Evolutionary conservation across 1,140 invertebrate genomes (phyloP).

Genomic region (Pogonus chalceus): DNA sequence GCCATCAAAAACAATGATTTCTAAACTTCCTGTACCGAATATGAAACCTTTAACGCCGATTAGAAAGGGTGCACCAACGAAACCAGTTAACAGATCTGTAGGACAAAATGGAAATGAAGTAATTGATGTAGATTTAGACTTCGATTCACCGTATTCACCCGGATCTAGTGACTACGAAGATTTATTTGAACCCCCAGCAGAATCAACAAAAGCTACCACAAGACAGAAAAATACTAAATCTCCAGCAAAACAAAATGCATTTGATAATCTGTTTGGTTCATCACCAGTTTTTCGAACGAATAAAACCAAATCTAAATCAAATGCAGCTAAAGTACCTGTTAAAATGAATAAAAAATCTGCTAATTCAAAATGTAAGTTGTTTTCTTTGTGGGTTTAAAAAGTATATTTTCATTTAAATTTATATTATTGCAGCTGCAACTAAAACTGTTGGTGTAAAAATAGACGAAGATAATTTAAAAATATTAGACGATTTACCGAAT

Average conservation of each 20-base stretch:
- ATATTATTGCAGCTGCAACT: conserved; percentile 31
- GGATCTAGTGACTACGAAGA: conserved; percentile 76
- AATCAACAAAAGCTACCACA: conserved; percentile 21
- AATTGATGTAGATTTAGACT: conserved; percentile 56
- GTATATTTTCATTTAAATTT: conserved; percentile 1
- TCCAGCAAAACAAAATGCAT: conserved; percentile 38
- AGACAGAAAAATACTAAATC: conserved; percentile 26
- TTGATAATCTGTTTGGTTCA: conserved; percentile 45
- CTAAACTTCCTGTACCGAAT: conserved; percentile 30
- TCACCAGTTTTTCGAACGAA: conserved; percentile 33
- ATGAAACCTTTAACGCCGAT: conserved; percentile 17
- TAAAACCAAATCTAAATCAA: conserved; percentile 21
- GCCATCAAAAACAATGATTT: conserved; percentile 32
- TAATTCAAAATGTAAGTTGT: conserved; percentile 19
- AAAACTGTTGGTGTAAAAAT: conserved; percentile 56
- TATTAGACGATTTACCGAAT: conserved; percentile 78
- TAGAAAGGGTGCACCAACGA: conserved; percentile 14
- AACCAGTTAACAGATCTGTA: conserved; percentile 15
- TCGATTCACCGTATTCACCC: conserved; percentile 74
- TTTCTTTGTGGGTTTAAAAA: too few relatives aligned
- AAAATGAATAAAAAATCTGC: conserved; percentile 38
- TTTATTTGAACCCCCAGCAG: conserved; percentile 71
- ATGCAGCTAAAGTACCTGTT: conserved; percentile 36
- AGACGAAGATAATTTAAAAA: conserved; percentile 68
- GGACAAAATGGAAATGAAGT: conserved; percentile 24